Base-by-base conservation (phyloP, 2,113 vertebrate species). In the Trochalopteron elliotii region DNA sequence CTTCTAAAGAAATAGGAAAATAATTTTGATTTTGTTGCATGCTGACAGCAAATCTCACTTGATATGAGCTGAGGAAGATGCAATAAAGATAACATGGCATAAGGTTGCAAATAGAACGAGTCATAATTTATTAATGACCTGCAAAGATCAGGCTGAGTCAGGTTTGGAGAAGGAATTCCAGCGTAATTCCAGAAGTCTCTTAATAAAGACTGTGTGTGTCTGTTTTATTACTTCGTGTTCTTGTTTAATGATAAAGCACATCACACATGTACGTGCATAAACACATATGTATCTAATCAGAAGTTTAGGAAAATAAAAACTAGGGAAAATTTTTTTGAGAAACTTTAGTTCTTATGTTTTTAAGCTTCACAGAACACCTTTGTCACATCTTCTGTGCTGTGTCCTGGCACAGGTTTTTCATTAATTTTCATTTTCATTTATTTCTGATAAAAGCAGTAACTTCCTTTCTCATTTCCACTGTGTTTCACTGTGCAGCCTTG, bases 51-150 rank as follows among this genome's bases (percentile, higher is more conserved):
- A 88, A 24, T 90, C 52, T 52, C 33, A 9, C 63, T 75, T 70
- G 84, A 47, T 60, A 64, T 13, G 33, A 81, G 44, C 25, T 0
- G 3, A 89, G 40, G 57, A 90, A 69, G 83, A 83, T 72, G 44
- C 61, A 95, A 49, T 77, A 61, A 61, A 95, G 87, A 60, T 83
- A 75, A 33, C 44, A 20, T 71, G 60, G 84, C 27, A 3, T 90
- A 77, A 74, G 64, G 45, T 97, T 97, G 89, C 94, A 96, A 96
- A 93, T 80, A 84, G 95, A 92, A 50, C 45, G n/a, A 83, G 30
- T 25, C 60, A 80, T 97, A 85, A 90, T 94, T 96, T 97, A 97
- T 97, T 98, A 93, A 98, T 96, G 37, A 39, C 37, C 37, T 39
- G 37, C 53, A 79, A 67, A 74, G 81, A 81, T 83, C 60, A 53